Evolutionary conservation across 2,113 vertebrate genomes (phyloP).

Genomic region (Plestiodon gilberti): DNA sequence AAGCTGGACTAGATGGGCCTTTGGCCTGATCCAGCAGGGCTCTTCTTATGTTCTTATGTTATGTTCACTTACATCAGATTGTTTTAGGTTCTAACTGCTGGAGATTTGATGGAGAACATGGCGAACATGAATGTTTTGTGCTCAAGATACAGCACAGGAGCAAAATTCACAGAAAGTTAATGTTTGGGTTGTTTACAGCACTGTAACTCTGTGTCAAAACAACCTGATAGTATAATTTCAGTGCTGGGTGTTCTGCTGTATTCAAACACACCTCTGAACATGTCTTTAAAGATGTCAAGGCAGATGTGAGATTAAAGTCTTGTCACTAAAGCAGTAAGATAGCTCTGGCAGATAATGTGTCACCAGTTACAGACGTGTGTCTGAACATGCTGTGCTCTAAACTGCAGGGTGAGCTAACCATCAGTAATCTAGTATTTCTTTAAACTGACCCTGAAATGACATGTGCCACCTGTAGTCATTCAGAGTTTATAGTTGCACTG

Average conservation of each 20-base stretch:
- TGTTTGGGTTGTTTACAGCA: neutral
- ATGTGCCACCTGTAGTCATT: neutral
- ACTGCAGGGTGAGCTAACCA: neutral
- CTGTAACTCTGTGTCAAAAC: neutral
- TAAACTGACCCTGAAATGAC: neutral
- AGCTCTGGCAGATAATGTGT: neutral
- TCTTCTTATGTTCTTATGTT: too few species aligned
- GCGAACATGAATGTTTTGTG: neutral
- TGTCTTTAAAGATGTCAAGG: neutral
- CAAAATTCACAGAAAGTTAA: neutral
- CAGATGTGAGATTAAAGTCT: neutral
- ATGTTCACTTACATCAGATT: too few species aligned
- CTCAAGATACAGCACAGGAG: neutral
- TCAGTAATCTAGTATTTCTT: neutral
- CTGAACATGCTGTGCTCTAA: neutral
- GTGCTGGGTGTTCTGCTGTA: neutral
- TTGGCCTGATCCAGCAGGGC: too few species aligned
- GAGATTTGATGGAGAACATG: neutral
- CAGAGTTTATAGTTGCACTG: neutral
- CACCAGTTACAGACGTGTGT: too few species aligned
- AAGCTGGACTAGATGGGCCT: too few species aligned
- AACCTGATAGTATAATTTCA: neutral
- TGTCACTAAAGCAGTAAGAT: neutral
- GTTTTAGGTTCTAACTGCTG: neutral
- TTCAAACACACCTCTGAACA: neutral